phyloP scores from a whole-genome alignment of 2,888 invertebrate genomes.

The Eristalis arbustorum region DNA sequence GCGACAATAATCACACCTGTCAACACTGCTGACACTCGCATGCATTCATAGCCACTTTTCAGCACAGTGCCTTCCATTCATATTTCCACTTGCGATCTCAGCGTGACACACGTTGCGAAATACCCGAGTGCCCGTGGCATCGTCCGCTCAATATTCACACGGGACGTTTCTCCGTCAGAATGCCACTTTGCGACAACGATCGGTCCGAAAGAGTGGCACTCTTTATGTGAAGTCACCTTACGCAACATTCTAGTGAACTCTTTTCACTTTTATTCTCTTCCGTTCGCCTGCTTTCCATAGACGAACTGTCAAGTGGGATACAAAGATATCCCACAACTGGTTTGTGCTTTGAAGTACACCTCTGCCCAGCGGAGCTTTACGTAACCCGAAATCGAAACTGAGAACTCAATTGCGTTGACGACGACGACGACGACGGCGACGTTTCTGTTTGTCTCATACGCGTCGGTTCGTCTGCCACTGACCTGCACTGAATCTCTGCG shows the following conservation, averaged over 20 bases:
- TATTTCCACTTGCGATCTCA: neutral
- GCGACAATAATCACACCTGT: neutral
- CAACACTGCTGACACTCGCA: no score
- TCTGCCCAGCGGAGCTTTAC: conserved; percentile 35
- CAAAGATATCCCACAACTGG: conserved; percentile 24
- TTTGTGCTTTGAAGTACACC: conserved; percentile 35
- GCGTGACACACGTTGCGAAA: neutral
- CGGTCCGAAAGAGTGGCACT: conserved; percentile 33
- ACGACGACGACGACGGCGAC: neutral
- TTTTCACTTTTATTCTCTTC: conserved; percentile 56
- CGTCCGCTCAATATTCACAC: conserved; percentile 2
- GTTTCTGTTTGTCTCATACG: neutral
- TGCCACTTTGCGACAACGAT: conserved; percentile 4
- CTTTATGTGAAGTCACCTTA: conserved; percentile 35
- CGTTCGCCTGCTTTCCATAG: neutral
- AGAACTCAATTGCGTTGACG: conserved; percentile 16
- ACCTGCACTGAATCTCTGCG: conserved; percentile 38
- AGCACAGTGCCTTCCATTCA: neutral
- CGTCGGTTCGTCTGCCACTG: neutral
- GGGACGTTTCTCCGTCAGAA: conserved; percentile 54
- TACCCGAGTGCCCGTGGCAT: neutral
- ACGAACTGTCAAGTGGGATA: conserved; percentile 49
- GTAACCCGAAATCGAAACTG: conserved; percentile 61
- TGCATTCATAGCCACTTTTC: no score
- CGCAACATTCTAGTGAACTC: conserved; percentile 66